Evolutionary conservation across 2,797 vertebrate species (phyloP), one percentile per base, ranked within the genome.

Genomic region (Tokudaia muenninki): DNA sequence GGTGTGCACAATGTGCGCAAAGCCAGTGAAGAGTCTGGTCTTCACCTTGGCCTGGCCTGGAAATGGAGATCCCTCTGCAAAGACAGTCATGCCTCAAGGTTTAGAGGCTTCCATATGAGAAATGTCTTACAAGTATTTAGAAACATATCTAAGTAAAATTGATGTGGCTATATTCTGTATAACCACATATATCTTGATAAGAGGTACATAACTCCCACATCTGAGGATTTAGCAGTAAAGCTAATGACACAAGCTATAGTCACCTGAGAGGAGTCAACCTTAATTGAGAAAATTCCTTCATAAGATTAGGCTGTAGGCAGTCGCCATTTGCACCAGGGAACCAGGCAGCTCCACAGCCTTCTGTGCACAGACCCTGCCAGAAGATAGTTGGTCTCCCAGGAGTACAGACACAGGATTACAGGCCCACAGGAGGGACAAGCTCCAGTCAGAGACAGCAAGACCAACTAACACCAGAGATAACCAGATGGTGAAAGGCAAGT

Each of bases 191-290:
- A 61, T 13, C 44, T 91, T 88, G 24, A 41, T 65, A 19, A 90
- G 65, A 24, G 80, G 67, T 24, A 6, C 5, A 14, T 37, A 29
- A 37, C 3, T 78, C 34, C 3, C 55, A 78, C 17, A 70, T 44
- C 79, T 52, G 70, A 92, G 47, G 26, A 89, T n/a, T 31, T 82
- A 80, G n/a, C 16, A 80, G 37, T 77, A 61, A 96, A 87, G 47
- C 34, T 67, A 84, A 59, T n/a, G 47, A 63, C 80, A 59, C n/a
- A 37, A 24, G 6, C 21, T 82, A 24, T 1, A 61, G 13, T 44
- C 81, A 44, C 41, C 81, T 31, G 81, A 29, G 59, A 65, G 41
- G 26, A 47, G 82, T 3, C 17, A 84, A 12, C 17, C 29, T 84
- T 65, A 47, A 12, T 10, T 34, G 82, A 65, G 59, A 47, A 47